Percentiles rank a stretch among this genome's conserved stretches.
Evolutionary conservation across 2,113 vertebrate species (phyloP).

Genomic region (Ornithorhynchus anatinus): DNA sequence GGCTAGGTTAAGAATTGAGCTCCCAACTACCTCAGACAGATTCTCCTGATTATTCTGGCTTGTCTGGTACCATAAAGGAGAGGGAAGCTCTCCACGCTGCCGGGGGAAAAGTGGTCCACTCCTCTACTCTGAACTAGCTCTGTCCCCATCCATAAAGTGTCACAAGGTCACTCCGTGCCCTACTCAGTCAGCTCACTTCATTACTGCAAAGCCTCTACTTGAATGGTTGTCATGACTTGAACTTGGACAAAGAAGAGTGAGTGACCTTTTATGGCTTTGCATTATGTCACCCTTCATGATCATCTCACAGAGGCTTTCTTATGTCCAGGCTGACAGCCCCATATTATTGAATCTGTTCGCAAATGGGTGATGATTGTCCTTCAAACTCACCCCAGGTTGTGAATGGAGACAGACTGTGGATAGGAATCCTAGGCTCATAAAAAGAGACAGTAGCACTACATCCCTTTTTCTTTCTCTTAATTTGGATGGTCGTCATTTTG

Average conservation of each 20-base stretch:
- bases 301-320: slow-evolving; percentile 49
- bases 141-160: too few species aligned
- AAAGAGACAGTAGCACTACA: neutral
- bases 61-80: too few species aligned
- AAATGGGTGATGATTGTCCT: slow-evolving; percentile 55
- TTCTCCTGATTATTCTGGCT: too few species aligned
- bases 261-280: slow-evolving; percentile 61
- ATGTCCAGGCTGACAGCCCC: slow-evolving; percentile 56
- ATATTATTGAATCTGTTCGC: slow-evolving; percentile 72
- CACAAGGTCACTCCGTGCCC: too few species aligned
- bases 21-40: too few species aligned
- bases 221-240: slow-evolving; percentile 41
- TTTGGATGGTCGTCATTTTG: neutral
- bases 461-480: slow-evolving; percentile 3
- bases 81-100: too few species aligned
- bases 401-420: slow-evolving; percentile 38
- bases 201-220: slow-evolving; percentile 42
- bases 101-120: too few species aligned
- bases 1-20: too few species aligned
- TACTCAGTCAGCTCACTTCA: slow-evolving; percentile 43
- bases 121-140: too few species aligned
- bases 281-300: slow-evolving; percentile 39
- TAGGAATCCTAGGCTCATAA: slow-evolving; percentile 19
- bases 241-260: slow-evolving; percentile 49
- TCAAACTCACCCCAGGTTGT: slow-evolving; percentile 43